A percentile compares a stretch with the other conserved stretches of the same genome.
Evolutionary conservation across 2,113 vertebrate species (phyloP).

Genomic region (Phaethornis superciliosus): DNA sequence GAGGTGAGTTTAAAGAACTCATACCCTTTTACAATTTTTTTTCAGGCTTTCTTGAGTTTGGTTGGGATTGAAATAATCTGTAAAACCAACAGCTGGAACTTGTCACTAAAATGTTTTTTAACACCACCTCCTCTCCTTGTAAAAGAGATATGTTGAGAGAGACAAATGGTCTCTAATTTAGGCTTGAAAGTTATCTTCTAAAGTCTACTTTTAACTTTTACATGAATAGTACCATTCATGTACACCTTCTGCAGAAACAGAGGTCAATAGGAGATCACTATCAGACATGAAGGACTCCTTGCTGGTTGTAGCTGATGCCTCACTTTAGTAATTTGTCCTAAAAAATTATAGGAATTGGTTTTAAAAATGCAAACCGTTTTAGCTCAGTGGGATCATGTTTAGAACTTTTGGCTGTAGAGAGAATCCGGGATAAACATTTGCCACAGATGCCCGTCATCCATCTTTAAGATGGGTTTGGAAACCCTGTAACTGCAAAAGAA

Average conservation of each 20-base stretch:
- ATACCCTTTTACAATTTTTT: background rate
- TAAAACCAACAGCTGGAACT: background rate
- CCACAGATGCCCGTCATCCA: background rate
- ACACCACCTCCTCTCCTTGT: background rate
- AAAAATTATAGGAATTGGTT: background rate
- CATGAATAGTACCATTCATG: background rate
- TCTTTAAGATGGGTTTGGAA: background rate
- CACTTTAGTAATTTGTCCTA: background rate
- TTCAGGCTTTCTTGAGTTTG: background rate
- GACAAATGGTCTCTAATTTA: background rate
- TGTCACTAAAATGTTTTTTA: background rate
- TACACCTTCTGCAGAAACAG: background rate
- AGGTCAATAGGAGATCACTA: background rate
- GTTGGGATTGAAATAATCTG: background rate
- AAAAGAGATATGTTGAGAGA: background rate
- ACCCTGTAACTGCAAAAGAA: background rate
- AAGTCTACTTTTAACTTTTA: background rate
- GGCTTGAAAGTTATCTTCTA: background rate
- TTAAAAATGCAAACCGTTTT: background rate
- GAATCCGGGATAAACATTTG: background rate
- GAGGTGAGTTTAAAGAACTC: background rate
- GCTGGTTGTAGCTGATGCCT: background rate
- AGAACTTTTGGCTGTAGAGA: background rate
- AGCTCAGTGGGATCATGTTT: background rate
- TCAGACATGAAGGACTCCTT: background rate